Base-by-base conservation (phyloP, 64 coral and sea anemone genomes). In the Anthopleura sola region DNA sequence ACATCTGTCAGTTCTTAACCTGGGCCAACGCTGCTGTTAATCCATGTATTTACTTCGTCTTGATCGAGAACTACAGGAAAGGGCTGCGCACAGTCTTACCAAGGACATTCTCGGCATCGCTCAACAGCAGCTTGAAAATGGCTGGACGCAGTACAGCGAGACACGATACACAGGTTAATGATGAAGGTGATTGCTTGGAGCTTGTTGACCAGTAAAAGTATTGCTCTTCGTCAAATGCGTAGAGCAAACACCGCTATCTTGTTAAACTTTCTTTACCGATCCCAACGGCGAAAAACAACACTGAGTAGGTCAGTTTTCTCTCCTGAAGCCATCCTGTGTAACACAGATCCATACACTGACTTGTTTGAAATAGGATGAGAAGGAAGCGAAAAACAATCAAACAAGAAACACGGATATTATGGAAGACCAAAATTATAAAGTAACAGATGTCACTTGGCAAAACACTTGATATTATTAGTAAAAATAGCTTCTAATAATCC, bases 1-100 rank as follows among this genome's bases (percentile, higher is more conserved):
- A 19, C 82, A 37, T 60, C 32, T 83, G 46, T 57, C 82, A 83
- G 51, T 31, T 56, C 13, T n/a, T 83, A 21, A 83, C 82, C 49
- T 83, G 50, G 46, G 48, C 82, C 32, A 83, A 83, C 82, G 44
- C 82, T 60, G 82, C 82, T 19, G 47, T 83, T 51, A 83, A 83
- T 19, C 82, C 82, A 20, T 56, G 48, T 24, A 83, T 83, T 56
- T 83, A 83, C 33, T 83, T 83, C 29, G 55, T 83, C 82, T 49
- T 83, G 44, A 37, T 83, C 18, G 82, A 83, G 50, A 83, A 83
- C 34, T 83, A 83, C 82, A 54, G 82, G 32, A 83, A 83, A 49
- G 82, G 82, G 55, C 82, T 83, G 50, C 48, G 82, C 37, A 83
- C 82, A 7, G 82, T 83, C 49, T 20, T 83, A 6, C 82, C 82